These are phyloP conservation scores for Mesocricetus auratus DNA, from an alignment of 2,113 vertebrate species.

Conservation along the genomic window DNA sequence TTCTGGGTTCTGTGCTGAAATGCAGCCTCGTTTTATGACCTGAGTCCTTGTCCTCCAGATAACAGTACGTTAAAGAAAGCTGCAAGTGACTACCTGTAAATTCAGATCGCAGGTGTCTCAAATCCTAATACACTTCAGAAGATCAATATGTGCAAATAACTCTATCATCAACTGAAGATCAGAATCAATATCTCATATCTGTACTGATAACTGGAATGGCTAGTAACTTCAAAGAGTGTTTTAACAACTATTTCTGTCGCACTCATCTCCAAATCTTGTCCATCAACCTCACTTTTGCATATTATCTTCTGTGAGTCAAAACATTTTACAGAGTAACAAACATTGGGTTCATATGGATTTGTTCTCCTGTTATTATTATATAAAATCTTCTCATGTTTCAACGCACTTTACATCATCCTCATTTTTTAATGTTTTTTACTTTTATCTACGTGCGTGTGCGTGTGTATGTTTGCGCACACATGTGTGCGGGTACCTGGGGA, in stretches of 20 bases:
- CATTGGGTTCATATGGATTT: not conserved
- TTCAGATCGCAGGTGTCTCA: not conserved
- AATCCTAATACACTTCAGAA: not conserved
- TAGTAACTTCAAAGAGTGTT: not conserved
- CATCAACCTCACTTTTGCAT: not conserved
- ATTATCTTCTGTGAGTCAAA: not conserved
- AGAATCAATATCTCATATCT: not conserved
- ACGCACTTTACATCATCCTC: not conserved
- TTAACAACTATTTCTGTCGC: not conserved
- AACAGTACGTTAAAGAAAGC: not conserved
- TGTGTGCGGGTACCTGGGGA: not conserved
- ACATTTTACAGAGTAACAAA: not conserved
- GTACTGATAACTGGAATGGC: not conserved
- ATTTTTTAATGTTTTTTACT: not conserved
- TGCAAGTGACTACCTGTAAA: not conserved
- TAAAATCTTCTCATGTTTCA: not conserved
- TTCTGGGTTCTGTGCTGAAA: not conserved
- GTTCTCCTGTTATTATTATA: not conserved
- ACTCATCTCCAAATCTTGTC: not conserved
- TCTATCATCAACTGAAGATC: slow-evolving; percentile 3
- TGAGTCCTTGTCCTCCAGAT: not conserved
- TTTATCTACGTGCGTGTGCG: not conserved
- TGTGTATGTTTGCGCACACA: not conserved
- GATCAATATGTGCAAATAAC: slow-evolving; percentile 30
- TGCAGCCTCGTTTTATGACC: not conserved